phyloP scores from a whole-genome alignment of 2,113 vertebrate species.

The Saguinus midas region DNA sequence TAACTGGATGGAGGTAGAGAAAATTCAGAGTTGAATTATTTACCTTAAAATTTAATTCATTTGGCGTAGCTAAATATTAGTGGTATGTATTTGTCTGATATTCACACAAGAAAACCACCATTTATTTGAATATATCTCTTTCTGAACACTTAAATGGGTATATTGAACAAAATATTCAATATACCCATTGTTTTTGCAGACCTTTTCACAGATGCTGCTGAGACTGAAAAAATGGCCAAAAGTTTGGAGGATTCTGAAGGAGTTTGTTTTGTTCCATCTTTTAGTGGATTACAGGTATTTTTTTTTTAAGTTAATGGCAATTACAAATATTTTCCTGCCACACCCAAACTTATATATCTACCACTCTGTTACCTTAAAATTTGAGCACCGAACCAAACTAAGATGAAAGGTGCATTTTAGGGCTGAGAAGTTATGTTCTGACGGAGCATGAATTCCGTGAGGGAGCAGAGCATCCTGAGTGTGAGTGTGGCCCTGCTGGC shows the following conservation, averaged over 20 bases:
- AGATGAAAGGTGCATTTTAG: background rate
- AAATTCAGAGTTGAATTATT: background rate
- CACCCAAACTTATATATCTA: background rate
- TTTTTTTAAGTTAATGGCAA: background rate
- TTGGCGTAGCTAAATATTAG: background rate
- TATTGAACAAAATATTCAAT: background rate
- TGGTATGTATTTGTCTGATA: background rate
- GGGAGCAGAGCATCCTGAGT: background rate
- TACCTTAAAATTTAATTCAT: background rate
- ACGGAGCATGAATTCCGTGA: background rate
- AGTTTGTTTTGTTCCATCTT: conserved; percentile 96
- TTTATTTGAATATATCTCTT: background rate
- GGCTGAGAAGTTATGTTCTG: background rate
- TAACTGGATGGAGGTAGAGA: background rate
- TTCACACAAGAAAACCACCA: background rate
- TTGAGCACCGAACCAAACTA: background rate
- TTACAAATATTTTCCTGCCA: background rate
- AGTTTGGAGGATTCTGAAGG: conserved; percentile 91
- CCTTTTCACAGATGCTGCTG: conserved; percentile 90
- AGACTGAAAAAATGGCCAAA: conserved; percentile 91
- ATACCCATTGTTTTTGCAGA: conserved; percentile 87
- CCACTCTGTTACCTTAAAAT: background rate
- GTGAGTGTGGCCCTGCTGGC: background rate
- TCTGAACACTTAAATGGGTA: background rate
- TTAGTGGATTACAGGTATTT: conserved; percentile 94